Evolutionary conservation across 2,113 vertebrate genomes (phyloP).

Genomic region (Crotalus tigris): DNA sequence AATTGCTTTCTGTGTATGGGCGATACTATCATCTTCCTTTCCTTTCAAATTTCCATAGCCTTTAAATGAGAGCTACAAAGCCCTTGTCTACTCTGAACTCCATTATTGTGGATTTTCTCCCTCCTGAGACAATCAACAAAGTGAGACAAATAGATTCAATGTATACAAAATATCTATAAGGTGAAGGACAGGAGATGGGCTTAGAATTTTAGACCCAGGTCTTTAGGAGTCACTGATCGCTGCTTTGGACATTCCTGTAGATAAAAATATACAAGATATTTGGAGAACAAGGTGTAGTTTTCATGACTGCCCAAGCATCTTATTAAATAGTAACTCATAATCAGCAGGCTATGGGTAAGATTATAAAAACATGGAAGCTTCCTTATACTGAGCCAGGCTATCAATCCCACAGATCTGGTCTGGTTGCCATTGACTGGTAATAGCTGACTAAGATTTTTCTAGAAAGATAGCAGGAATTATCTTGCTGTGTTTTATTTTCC

Average conservation of each 20-base stretch:
- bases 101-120: slow-evolving; percentile 40
- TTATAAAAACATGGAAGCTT: not conserved
- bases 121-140: slow-evolving; percentile 44
- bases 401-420: not conserved
- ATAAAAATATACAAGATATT: fast-evolving
- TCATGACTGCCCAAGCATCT: not conserved
- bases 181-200: slow-evolving; percentile 47
- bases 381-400: not conserved
- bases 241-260: fast-evolving
- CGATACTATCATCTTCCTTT: slow-evolving; percentile 62
- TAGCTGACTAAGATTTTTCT: not conserved
- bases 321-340: fast-evolving
- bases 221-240: not conserved
- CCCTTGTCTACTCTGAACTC: slow-evolving; percentile 45
- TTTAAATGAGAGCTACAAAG: slow-evolving; percentile 60
- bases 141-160: not conserved
- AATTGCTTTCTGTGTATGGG: slow-evolving; percentile 57
- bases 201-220: slow-evolving; percentile 13
- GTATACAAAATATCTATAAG: not conserved
- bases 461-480: not conserved
- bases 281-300: not conserved
- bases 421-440: not conserved
- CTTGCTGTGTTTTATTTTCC: not conserved
- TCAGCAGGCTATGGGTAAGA: not conserved
- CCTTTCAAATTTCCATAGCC: slow-evolving; percentile 63